phyloP scores from a whole-genome alignment of 2,113 vertebrate species.

The Toxostoma redivivum region DNA sequence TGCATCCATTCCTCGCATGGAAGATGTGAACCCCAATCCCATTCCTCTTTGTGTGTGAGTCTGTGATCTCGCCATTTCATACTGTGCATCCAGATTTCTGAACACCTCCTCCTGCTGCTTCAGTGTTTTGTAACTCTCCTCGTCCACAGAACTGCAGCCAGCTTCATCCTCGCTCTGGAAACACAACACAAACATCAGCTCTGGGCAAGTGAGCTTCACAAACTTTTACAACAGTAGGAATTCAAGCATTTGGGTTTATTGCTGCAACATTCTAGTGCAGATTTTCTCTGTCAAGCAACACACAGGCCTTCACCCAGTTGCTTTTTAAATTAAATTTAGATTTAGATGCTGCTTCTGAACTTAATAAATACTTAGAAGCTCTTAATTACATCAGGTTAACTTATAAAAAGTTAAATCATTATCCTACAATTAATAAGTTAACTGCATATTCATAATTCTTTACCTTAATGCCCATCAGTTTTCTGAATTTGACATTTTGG shows the following conservation, averaged over 20 bases:
- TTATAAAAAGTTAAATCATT: not conserved
- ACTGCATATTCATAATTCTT: not conserved
- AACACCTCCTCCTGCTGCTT: constrained; percentile 99
- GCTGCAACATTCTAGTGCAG: not conserved
- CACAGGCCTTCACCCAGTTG: fast-evolving
- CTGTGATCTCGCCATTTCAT: constrained; percentile 97
- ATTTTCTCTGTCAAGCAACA: not conserved
- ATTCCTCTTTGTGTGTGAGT: constrained; percentile 97
- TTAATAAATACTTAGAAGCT: not conserved
- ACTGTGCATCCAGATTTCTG: constrained; percentile 94
- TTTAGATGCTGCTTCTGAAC: not conserved
- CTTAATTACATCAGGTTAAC: not conserved
- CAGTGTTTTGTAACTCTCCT: constrained; percentile 92
- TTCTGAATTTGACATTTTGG: constrained; percentile 99
- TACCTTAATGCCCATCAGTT: constrained; percentile 99
- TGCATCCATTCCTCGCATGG: constrained; percentile 94
- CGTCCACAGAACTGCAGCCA: constrained; percentile 82
- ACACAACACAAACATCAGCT: not conserved
- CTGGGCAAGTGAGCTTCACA: fast-evolving
- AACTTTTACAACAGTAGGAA: not conserved
- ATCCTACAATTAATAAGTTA: not conserved
- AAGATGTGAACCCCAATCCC: constrained; percentile 97
- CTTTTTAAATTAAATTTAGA: not conserved
- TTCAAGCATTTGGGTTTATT: not conserved
- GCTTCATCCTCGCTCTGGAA: constrained; percentile 87